Conservation (phyloP, 2,797 vertebrate species). For the Scyliorhinus canicula region DNA sequence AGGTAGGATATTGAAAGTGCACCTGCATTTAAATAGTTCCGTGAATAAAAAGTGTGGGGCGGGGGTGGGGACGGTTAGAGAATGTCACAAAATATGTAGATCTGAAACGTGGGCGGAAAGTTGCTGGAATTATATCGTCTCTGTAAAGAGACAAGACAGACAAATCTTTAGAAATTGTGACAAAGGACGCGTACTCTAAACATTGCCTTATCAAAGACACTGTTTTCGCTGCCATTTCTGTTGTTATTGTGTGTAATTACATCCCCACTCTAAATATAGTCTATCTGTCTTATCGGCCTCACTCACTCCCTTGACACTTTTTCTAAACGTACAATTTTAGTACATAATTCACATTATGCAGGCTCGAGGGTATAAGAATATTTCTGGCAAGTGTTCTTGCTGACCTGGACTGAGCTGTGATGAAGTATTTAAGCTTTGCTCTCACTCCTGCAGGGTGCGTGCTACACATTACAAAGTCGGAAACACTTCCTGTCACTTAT, state of each 20-base stretch:
- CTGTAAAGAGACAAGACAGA: not conserved
- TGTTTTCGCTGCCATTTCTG: not conserved
- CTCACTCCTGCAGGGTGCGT: not conserved
- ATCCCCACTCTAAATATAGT: not conserved
- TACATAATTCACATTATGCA: not conserved
- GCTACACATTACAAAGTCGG: too few species aligned
- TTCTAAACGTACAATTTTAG: not conserved
- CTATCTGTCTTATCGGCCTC: not conserved
- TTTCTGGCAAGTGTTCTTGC: not conserved
- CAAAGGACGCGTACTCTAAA: not conserved
- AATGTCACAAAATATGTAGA: not conserved
- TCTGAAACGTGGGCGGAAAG: not conserved
- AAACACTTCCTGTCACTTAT: too few species aligned
- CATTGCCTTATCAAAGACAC: not conserved
- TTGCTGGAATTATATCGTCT: not conserved
- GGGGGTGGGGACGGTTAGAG: not conserved
- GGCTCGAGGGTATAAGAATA: not conserved
- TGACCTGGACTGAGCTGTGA: not conserved
- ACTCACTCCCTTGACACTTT: not conserved
- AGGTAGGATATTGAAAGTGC: conserved; percentile 33
- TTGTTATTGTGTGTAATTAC: not conserved
- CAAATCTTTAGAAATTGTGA: not conserved
- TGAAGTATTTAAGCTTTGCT: not conserved
- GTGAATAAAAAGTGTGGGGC: not conserved
- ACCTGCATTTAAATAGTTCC: not conserved